A percentile compares a stretch with the other conserved stretches of the same genome.
phyloP scores from a whole-genome alignment of 2,888 invertebrate species.

The Agrotis ipsilon region DNA sequence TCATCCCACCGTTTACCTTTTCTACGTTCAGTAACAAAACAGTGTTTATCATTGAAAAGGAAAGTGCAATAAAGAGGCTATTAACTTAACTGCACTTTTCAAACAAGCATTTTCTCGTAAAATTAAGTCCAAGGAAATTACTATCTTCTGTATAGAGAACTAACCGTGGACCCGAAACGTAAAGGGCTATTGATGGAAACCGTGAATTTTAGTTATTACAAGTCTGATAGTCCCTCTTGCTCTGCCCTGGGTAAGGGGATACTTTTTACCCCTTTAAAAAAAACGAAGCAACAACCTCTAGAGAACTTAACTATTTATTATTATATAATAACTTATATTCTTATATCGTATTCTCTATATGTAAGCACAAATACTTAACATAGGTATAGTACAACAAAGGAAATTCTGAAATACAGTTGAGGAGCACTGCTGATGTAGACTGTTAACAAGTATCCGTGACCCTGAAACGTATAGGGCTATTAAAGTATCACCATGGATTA shows the following conservation, averaged over 20 bases:
- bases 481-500: too few relatives aligned
- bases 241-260: too few relatives aligned
- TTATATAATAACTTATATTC: background rate
- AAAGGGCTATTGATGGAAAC: too few relatives aligned
- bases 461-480: too few relatives aligned
- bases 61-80: slow-evolving; percentile 20
- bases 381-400: background rate
- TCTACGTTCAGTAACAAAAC: background rate
- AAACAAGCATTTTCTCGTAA: slow-evolving; percentile 23
- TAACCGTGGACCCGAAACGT: too few relatives aligned
- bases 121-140: slow-evolving; percentile 20
- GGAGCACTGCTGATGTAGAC: background rate
- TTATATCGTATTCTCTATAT: background rate
- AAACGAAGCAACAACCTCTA: background rate
- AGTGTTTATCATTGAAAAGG: slow-evolving; percentile 29
- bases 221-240: too few relatives aligned
- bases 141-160: background rate
- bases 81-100: slow-evolving; percentile 11
- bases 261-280: too few relatives aligned
- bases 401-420: background rate
- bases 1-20: too few relatives aligned
- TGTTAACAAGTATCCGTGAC: too few relatives aligned
- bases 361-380: background rate
- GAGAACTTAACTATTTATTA: too few relatives aligned
- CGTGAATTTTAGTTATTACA: too few relatives aligned